Evolutionary conservation across 2,797 vertebrate genomes (phyloP), one percentile per base, ranked within the genome.

Genomic region (Australoheros facetus): DNA sequence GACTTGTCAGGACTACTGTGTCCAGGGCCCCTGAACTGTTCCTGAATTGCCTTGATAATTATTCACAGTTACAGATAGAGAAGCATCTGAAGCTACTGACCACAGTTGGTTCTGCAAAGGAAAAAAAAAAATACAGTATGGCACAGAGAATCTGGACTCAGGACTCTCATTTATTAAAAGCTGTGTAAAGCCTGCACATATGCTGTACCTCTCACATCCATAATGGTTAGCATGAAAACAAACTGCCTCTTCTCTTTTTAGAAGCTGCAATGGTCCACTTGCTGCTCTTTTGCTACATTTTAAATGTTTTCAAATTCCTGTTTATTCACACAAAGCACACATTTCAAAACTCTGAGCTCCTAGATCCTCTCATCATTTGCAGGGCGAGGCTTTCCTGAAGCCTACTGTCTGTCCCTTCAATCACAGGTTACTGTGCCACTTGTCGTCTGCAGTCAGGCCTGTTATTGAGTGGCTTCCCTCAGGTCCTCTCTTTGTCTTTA

Each of bases 401-500:
- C 77, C 80, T 75, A 37, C 76, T 62, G 69, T 79, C 85, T 71
- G 85, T 86, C 74, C 83, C 71, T 82, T 85, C 83, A 80, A 56
- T 83, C 92, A 81, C 80, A 83, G 89, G 78, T 86, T 83, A 81
- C 70, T 79, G 66, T 64, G 56, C 71, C 85, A 75, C 88, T 88
- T 90, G 92, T 90, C 93, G 86, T 92, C 85, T 86, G 80, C 74
- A 87, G 83, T 87, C 85, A 89, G 80, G 75, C 84, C 80, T 80
- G 75, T 89, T 89, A 90, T 85, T 82, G 85, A 93, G 77, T 84
- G 84, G 77, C 69, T 78, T 85, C 91, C 88, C 85, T 85, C 79
- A 59, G 88, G 88, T 82, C 10, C 28, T 60, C 85, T 87, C 88
- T 92, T 92, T 91, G 92, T 93, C 91, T 94, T 93, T 88, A 89